A percentile compares a stretch with the other conserved stretches of the same genome.
These are phyloP conservation scores for Chlorospingus flavigularis DNA, from an alignment of 2,797 vertebrate species.

Conservation along the genomic window DNA sequence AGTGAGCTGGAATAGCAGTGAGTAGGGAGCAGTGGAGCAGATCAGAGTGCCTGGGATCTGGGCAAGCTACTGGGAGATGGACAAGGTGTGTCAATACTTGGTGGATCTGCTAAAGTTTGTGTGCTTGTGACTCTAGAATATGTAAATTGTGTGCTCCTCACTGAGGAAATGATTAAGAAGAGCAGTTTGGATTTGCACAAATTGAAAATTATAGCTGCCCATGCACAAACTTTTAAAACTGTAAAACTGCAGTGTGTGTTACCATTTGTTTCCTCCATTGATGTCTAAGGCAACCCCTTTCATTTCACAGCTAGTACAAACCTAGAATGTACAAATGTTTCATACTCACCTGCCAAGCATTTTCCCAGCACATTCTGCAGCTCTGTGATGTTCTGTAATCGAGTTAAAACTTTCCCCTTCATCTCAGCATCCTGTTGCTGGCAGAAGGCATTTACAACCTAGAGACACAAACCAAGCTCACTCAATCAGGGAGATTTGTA, in stretches of 20 bases:
- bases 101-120: rapidly evolving
- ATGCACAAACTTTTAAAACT: background rate
- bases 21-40: background rate
- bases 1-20: background rate
- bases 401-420: conserved; percentile 91
- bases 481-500: background rate
- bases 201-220: background rate
- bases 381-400: conserved; percentile 91
- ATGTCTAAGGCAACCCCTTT: background rate
- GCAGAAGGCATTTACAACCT: conserved; percentile 95
- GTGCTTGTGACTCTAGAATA: background rate
- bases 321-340: background rate
- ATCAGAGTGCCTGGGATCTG: background rate
- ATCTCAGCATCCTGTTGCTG: conserved; percentile 86
- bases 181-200: background rate
- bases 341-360: conserved; percentile 83
- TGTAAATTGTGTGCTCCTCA: background rate
- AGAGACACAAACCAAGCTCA: conserved; percentile 20
- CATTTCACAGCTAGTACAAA: background rate
- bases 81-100: background rate
- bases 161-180: background rate
- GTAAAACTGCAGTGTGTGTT: background rate
- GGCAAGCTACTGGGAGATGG: background rate
- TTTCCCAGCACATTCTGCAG: conserved; percentile 86
- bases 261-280: background rate